A percentile compares a stretch with the other conserved stretches of the same genome.
These are phyloP conservation scores for Chironex yamaguchii DNA, from an alignment of 30 jellyfish, hydroid and myxozoan species.

Conservation along the genomic window DNA sequence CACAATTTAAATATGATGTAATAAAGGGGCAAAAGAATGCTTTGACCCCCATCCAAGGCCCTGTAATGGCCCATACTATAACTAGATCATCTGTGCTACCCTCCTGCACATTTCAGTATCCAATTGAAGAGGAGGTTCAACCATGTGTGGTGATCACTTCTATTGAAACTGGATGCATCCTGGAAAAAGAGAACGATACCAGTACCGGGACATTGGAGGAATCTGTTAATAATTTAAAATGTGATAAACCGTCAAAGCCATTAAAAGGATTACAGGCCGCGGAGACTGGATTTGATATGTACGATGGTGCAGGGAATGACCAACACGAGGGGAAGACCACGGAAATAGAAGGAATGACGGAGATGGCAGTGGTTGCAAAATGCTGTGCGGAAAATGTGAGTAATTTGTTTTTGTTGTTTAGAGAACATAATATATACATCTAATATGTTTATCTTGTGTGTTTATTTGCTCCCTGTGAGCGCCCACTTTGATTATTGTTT, in stretches of 20 bases:
- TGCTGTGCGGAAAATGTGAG: no score
- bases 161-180: no score
- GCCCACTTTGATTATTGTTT: no score
- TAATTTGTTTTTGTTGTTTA: no score
- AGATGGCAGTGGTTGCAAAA: not conserved
- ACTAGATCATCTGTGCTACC: not conserved
- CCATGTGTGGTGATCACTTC: not conserved
- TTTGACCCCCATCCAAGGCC: not conserved
- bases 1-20: not conserved
- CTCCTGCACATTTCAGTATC: not conserved
- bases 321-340: not conserved
- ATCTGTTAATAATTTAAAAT: not conserved
- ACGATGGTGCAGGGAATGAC: not conserved
- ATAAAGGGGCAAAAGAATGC: not conserved
- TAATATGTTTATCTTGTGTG: no score
- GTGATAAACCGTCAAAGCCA: no score
- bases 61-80: no score
- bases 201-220: not conserved
- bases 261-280: no score
- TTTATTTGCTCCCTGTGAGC: no score
- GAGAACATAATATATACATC: no score
- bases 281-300: no score
- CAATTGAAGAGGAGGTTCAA: not conserved
- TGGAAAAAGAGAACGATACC: no score
- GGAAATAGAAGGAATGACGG: not conserved